Base-by-base conservation (phyloP, 1,140 invertebrate species). In the Hycleus phaleratus region DNA sequence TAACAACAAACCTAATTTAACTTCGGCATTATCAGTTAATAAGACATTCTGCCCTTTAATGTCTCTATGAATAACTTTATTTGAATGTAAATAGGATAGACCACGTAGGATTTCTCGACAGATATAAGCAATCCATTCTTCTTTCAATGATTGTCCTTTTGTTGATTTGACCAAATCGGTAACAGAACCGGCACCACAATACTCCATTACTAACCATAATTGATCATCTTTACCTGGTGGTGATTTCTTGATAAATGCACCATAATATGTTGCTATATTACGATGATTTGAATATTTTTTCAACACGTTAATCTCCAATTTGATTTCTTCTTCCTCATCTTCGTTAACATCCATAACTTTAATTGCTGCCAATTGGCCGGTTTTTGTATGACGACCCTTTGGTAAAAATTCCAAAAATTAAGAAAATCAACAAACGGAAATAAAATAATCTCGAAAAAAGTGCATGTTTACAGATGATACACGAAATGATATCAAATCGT, bases 1-100 rank as follows among this genome's bases (percentile, higher is more conserved):
- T 18, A 18, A 18, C 45, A 42, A 56, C 79, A 74, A 74, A 89
- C 87, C 87, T 67, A 99, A 80, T 81, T 99, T 99, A 38, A 99
- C 95, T 84, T 99, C 96, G 49, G 96, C 96, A 82, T 98, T 98
- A 73, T 99, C 97, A 60, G 97, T 99, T 18, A 99, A 82, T 26
- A 99, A 79, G 49, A 99, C 97, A 82, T 99, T 99, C 77, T 99
- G 97, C 43, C 97, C 97, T 78, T 99, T 99, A 66, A 99, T 99
- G 77, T 99, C 97, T 73, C 97, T 84, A 77, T 99, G 97, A 70
- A 99, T 99, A 46, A 99, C 95, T 85, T 97, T 98, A 76, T 97
- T 98, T 65, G 88, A 87, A 78, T 99, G 97, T 63, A 99, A 85
- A 82, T 99, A 97, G 72, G 90, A 92, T 42, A 99, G 82, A 67